Percentiles rank a stretch among this genome's conserved stretches.
Conservation (phyloP, 2,113 vertebrate species). For the Tetrao urogallus region DNA sequence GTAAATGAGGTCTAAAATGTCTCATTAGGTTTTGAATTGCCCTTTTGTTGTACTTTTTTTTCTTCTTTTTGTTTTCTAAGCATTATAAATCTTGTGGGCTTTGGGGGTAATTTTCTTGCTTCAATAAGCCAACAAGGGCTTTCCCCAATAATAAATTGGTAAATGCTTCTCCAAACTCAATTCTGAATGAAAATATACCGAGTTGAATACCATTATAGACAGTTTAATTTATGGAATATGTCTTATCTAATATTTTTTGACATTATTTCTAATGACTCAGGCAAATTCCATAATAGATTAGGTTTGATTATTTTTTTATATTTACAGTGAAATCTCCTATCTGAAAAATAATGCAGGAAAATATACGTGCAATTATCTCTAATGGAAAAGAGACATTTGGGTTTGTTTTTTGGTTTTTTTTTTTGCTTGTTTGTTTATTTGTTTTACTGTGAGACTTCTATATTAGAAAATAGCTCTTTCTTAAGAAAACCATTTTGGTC, state of each 20-base stretch:
- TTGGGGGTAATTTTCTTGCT: slow-evolving; percentile 82
- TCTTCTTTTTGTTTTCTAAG: slow-evolving; percentile 73
- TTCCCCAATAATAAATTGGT: slow-evolving; percentile 80
- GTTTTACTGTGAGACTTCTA: not conserved
- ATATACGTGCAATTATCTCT: not conserved
- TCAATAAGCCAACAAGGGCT: slow-evolving; percentile 75
- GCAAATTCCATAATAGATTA: not conserved
- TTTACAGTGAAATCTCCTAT: not conserved
- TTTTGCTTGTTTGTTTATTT: not conserved
- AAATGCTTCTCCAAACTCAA: slow-evolving; percentile 68
- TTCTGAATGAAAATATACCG: slow-evolving; percentile 62
- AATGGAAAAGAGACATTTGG: not conserved
- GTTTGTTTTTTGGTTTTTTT: not conserved
- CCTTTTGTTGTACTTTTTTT: slow-evolving; percentile 62
- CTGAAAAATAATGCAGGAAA: not conserved
- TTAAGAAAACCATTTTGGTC: not conserved
- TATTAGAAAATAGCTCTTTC: not conserved
- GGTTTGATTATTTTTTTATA: not conserved
- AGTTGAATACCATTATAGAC: slow-evolving; percentile 20
- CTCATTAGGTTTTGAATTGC: slow-evolving; percentile 85
- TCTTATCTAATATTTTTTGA: not conserved
- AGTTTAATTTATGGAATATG: slow-evolving; percentile 44
- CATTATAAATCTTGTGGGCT: slow-evolving; percentile 81
- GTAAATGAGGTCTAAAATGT: slow-evolving; percentile 85
- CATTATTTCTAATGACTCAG: not conserved